These are phyloP conservation scores for Capra hircus DNA, from an alignment of 2,113 vertebrate genomes.

Conservation along the genomic window DNA sequence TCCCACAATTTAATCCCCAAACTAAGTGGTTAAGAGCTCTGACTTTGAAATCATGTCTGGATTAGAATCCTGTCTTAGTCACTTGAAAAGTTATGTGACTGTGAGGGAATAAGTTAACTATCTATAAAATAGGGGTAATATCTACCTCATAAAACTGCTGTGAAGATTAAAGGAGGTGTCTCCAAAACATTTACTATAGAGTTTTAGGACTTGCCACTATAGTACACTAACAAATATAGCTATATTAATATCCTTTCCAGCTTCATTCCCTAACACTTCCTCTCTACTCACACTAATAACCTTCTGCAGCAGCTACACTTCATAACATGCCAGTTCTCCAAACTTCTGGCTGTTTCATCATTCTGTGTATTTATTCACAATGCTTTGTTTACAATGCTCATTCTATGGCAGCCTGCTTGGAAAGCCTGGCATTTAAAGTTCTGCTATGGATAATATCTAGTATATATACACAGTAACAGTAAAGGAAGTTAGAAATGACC, in stretches of 20 bases:
- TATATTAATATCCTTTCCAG: background rate
- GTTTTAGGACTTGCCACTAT: background rate
- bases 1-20: background rate
- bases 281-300: background rate
- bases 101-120: background rate
- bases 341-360: background rate
- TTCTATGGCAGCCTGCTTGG: background rate
- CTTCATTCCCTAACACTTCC: background rate
- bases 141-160: background rate
- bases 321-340: background rate
- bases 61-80: background rate
- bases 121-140: background rate
- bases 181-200: background rate
- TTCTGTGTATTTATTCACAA: background rate
- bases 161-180: background rate
- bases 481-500: background rate
- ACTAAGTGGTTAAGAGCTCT: background rate
- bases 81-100: background rate
- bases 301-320: background rate
- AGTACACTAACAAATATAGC: background rate
- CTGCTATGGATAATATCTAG: background rate
- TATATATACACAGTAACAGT: background rate
- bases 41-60: background rate
- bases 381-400: background rate
- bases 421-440: background rate